These are phyloP conservation scores for Gadopsis marmoratus DNA, from an alignment of 2,797 vertebrate species.

Conservation along the genomic window DNA sequence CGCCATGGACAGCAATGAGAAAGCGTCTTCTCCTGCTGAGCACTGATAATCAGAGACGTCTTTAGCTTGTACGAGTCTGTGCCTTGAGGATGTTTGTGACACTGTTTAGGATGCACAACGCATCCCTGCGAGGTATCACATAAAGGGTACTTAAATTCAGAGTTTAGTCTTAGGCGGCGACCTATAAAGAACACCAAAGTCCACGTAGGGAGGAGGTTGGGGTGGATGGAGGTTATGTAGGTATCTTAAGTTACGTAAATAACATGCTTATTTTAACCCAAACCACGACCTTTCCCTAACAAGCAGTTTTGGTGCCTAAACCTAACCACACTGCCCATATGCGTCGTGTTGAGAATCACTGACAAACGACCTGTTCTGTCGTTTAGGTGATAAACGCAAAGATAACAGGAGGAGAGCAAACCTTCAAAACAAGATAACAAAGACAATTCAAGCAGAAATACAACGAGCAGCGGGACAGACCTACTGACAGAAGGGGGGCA, in stretches of 20 bases:
- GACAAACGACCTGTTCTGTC: too few species aligned
- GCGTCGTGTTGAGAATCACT: too few species aligned
- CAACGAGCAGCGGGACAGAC: neutral
- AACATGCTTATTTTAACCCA: too few species aligned
- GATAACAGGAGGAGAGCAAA: slow-evolving; percentile 9
- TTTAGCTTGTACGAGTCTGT: slow-evolving; percentile 19
- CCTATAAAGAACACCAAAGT: too few species aligned
- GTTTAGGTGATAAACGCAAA: neutral
- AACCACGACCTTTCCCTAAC: too few species aligned
- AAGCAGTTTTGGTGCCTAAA: too few species aligned
- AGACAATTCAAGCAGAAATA: neutral
- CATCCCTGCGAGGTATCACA: neutral
- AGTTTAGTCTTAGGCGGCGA: neutral
- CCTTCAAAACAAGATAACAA: slow-evolving; percentile 6
- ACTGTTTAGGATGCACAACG: slow-evolving; percentile 21
- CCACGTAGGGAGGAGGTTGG: too few species aligned
- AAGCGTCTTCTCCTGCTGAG: slow-evolving; percentile 45
- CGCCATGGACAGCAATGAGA: slow-evolving; percentile 29
- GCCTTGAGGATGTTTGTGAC: slow-evolving; percentile 36
- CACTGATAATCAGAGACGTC: slow-evolving; percentile 33
- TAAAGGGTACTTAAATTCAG: neutral
- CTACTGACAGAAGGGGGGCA: neutral
- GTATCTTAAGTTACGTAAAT: too few species aligned
- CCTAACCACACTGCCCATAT: too few species aligned
- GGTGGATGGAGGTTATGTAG: too few species aligned